Evolutionary conservation across 2,888 invertebrate species (phyloP), one percentile per base, ranked within the genome.

Genomic region (Drosophila nr. medialis): DNA sequence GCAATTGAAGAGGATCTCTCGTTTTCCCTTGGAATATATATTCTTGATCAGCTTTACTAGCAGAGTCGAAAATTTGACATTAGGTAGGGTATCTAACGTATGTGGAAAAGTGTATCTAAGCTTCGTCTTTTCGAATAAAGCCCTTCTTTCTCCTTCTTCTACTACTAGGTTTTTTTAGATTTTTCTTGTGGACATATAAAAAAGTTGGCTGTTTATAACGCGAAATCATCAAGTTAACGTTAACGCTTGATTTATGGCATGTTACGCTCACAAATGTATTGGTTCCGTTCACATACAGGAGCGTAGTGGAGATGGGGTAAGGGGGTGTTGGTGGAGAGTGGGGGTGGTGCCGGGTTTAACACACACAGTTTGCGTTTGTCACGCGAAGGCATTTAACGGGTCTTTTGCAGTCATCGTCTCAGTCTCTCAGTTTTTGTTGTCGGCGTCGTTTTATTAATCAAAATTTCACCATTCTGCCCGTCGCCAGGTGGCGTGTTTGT

Each of bases 171-270:
- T 50, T 61, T 30, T 50, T 34, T 58, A n/a, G 36, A 34, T 53
- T 48, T 64, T 67, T 69, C 51, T 66, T 75, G 51, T 68, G 64
- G 62, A 63, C 66, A 68, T 65, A 73, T 59, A 83, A 71, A 83
- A 86, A 86, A 83, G 67, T 77, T 86, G 70, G 68, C 85, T 86
- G 89, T 89, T 87, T 86, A 83, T 86, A 89, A 83, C 86, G 87
- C 88, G 80, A 86, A 86, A 87, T 89, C 90, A 88, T 89, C 88
- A 83, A 82, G 81, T 83, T 79, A 86, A 86, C 81, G 75, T 86
- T 86, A 64, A 63, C 77, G 83, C 88, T 88, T 90, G 89, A 89
- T 86, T 90, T 90, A 84, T 84, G 77, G 76, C 83, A 73, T 77
- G 72, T 72, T 81, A 68, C 53, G 65, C 72, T 66, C 60, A 70